Evolutionary conservation across 2,113 vertebrate genomes (phyloP).

Genomic region (Ictalurus punctatus): DNA sequence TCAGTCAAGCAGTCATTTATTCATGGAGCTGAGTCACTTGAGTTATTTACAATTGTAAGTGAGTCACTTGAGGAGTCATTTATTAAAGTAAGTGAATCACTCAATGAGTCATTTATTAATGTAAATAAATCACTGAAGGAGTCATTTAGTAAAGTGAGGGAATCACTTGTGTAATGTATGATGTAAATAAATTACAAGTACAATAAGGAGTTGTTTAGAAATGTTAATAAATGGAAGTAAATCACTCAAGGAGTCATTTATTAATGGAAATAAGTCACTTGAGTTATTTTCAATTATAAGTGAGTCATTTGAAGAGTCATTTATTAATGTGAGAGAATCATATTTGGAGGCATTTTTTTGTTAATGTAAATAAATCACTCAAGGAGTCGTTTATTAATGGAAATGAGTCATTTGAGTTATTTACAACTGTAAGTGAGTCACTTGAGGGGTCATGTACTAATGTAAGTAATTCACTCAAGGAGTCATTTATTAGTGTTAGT

Average conservation of each 20-base stretch:
- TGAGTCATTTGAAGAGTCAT: not conserved
- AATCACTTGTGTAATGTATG: too few species aligned
- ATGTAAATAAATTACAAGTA: too few species aligned
- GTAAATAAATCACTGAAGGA: not conserved
- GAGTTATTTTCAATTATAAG: not conserved
- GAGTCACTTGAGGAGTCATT: not conserved
- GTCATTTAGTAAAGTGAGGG: not conserved
- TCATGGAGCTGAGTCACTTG: not conserved
- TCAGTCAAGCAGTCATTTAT: not conserved
- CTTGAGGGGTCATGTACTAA: not conserved
- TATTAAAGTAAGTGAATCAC: not conserved
- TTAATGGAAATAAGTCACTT: too few species aligned
- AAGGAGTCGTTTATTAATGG: too few species aligned
- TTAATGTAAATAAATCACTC: too few species aligned
- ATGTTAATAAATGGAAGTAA: too few species aligned
- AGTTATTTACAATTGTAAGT: not conserved
- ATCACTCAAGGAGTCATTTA: too few species aligned
- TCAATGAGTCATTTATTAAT: not conserved
- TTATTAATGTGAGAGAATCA: not conserved
- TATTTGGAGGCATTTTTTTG: too few species aligned
- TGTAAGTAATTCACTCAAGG: not conserved
- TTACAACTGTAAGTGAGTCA: not conserved
- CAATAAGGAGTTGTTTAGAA: too few species aligned
- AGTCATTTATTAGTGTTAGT: not conserved
- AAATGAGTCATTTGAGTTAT: too few species aligned